Percentiles rank a stretch among this genome's conserved stretches.
phyloP scores from a whole-genome alignment of 2,113 vertebrate genomes.

The Nesoenas mayeri region DNA sequence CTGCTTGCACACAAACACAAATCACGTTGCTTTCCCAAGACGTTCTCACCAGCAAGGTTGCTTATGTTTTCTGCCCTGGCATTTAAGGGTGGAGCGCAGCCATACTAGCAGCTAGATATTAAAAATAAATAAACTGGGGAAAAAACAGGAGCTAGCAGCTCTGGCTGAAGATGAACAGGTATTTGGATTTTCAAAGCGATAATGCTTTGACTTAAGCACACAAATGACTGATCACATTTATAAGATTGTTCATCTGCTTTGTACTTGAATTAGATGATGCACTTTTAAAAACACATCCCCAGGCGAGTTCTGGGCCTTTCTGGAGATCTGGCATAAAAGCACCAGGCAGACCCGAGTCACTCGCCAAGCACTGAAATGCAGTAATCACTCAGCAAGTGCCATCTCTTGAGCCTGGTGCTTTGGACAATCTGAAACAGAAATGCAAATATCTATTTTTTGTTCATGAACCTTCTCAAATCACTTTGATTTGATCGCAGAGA shows the following conservation, averaged over 20 bases:
- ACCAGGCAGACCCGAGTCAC: background rate
- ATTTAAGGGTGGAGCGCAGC: background rate
- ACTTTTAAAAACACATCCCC: background rate
- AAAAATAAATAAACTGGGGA: background rate
- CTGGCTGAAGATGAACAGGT: background rate
- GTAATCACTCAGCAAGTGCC: background rate
- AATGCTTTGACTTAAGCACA: background rate
- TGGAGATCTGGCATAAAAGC: background rate
- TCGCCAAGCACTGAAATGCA: fast-evolving
- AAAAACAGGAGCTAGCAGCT: background rate
- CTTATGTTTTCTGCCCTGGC: background rate
- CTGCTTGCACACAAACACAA: background rate
- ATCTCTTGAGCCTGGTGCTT: background rate
- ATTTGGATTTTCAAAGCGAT: background rate
- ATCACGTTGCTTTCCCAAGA: background rate
- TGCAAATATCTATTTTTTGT: background rate
- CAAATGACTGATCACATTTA: background rate
- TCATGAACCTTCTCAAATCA: background rate
- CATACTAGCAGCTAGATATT: background rate
- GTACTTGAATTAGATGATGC: background rate
- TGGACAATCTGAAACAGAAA: constrained; percentile 2
- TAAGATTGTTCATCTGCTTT: background rate
- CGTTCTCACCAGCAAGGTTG: background rate
- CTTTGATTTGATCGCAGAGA: background rate
- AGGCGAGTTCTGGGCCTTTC: background rate